Percentiles rank a stretch among this genome's conserved stretches.
These are phyloP conservation scores for Columba livia DNA, from an alignment of 2,113 vertebrate genomes.

Conservation along the genomic window DNA sequence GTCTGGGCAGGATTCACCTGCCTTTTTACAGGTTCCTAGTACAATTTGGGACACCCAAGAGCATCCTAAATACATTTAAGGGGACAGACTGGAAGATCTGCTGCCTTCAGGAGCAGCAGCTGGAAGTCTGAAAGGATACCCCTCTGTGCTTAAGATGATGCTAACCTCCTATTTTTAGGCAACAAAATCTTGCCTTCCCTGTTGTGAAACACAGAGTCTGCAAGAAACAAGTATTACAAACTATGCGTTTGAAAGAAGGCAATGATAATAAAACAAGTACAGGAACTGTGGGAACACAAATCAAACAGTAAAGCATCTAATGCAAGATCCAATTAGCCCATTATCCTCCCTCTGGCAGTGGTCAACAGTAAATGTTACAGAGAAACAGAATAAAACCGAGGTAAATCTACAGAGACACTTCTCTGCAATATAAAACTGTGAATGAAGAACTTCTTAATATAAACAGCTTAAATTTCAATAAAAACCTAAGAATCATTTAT, in stretches of 20 bases:
- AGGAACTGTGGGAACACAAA: background rate
- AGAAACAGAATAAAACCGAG: background rate
- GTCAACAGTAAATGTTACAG: background rate
- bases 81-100: background rate
- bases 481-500: background rate
- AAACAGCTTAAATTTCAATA: background rate
- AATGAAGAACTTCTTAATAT: background rate
- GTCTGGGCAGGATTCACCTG: background rate
- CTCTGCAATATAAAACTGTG: background rate
- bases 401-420: background rate
- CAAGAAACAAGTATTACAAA: background rate
- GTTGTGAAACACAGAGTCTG: background rate
- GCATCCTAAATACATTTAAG: background rate
- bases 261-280: background rate
- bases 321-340: background rate
- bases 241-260: background rate
- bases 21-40: background rate
- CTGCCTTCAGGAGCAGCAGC: background rate
- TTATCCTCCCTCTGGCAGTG: background rate
- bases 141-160: background rate
- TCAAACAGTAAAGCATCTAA: background rate
- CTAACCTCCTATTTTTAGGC: background rate
- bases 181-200: background rate
- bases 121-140: background rate
- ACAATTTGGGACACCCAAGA: background rate